Evolutionary conservation across 2,113 vertebrate genomes (phyloP).

Genomic region (Piprites chloris): DNA sequence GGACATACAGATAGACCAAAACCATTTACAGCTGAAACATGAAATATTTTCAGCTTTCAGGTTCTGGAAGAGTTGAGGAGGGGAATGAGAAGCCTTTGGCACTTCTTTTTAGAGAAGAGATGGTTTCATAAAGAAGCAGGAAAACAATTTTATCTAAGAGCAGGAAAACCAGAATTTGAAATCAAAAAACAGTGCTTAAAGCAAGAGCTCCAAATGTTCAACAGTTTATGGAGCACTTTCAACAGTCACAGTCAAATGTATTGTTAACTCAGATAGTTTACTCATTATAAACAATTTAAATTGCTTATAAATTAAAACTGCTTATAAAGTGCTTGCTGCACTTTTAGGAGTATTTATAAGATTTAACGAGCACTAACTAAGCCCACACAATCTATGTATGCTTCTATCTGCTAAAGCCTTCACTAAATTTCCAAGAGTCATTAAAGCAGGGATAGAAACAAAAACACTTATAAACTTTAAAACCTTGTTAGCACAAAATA

Average conservation of each 20-base stretch:
- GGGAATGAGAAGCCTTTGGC: background rate
- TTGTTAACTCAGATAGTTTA: background rate
- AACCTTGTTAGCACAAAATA: background rate
- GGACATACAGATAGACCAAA: background rate
- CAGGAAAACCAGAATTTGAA: background rate
- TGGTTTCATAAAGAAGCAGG: background rate
- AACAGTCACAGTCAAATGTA: background rate
- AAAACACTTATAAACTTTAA: background rate
- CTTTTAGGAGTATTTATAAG: background rate
- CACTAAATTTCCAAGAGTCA: background rate
- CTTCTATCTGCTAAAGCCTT: background rate
- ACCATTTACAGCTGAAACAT: background rate
- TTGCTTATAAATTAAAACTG: background rate
- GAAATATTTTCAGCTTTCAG: background rate
- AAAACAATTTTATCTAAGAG: background rate
- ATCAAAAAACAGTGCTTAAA: background rate
- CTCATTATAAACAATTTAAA: conserved; percentile 13
- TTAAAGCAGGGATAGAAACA: background rate
- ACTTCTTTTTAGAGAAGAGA: background rate
- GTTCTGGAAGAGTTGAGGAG: background rate
- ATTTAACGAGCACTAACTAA: background rate
- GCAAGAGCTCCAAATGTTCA: background rate
- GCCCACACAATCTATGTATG: background rate
- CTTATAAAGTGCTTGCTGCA: background rate
- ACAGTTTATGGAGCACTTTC: background rate